A percentile compares a stretch with the other conserved stretches of the same genome.
phyloP scores from a whole-genome alignment of 2,888 invertebrate species.

The Tholera decimalis region DNA sequence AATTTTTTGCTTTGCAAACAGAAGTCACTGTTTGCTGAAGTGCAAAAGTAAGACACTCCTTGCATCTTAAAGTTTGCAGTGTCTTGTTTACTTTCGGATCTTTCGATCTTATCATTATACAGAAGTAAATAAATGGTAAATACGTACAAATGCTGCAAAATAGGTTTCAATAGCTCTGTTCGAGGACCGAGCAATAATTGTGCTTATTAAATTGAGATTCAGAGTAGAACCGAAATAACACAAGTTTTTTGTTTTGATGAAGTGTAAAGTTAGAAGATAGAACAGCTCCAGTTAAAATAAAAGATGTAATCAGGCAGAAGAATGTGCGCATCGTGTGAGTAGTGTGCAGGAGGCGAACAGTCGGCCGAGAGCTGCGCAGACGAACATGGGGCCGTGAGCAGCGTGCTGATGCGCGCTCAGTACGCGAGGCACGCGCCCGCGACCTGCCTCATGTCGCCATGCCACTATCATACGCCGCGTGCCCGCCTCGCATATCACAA shows the following conservation, averaged over 20 bases:
- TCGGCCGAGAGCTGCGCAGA: conserved; percentile 27
- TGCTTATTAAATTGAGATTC: not conserved
- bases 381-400: conserved; percentile 48
- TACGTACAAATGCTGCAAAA: not conserved
- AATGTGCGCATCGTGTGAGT: conserved; percentile 3
- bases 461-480: conserved; percentile 9
- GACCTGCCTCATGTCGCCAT: conserved; percentile 36
- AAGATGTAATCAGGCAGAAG: not conserved
- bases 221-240: not conserved
- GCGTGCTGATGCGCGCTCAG: conserved; percentile 57
- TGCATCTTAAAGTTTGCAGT: too few species aligned
- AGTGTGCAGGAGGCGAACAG: not conserved
- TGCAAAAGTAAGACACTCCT: too few species aligned
- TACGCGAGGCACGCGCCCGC: conserved; percentile 60
- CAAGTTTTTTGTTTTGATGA: not conserved
- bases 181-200: not conserved
- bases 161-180: not conserved
- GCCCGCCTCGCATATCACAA: conserved; percentile 5
- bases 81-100: not conserved
- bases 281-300: not conserved
- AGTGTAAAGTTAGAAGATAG: not conserved
- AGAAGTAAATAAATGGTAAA: too few species aligned
- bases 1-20: too few species aligned
- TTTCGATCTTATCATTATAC: not conserved
- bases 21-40: too few species aligned